Evolutionary conservation across 2,797 vertebrate species (phyloP).

Genomic region (Xenops minutus): DNA sequence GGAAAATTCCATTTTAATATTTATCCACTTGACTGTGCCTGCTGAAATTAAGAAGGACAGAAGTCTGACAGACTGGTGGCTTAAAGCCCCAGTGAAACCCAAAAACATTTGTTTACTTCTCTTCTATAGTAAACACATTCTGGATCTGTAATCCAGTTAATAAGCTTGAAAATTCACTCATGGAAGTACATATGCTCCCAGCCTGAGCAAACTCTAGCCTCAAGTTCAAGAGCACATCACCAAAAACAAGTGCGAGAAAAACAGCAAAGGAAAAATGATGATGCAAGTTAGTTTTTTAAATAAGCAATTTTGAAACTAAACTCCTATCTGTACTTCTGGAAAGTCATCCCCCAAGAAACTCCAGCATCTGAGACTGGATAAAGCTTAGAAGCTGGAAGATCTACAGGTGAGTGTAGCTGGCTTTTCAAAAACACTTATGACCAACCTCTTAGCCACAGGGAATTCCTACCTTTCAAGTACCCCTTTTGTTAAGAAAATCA

Average conservation of each 20-base stretch:
- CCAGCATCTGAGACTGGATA: not conserved
- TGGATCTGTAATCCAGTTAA: not conserved
- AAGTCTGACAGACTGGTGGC: not conserved
- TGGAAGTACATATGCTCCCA: not conserved
- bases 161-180: not conserved
- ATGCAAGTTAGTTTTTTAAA: not conserved
- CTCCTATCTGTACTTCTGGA: not conserved
- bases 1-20: not conserved
- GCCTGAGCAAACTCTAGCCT: not conserved
- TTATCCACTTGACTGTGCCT: not conserved
- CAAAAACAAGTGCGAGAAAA: not conserved
- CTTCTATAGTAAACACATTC: not conserved
- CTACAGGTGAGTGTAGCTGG: not conserved
- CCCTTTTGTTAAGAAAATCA: not conserved
- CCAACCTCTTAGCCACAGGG: not conserved
- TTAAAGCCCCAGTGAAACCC: not conserved
- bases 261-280: not conserved
- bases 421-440: not conserved
- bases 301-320: not conserved
- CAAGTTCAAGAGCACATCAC: not conserved
- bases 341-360: not conserved
- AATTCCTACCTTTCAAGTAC: not conserved
- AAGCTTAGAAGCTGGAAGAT: not conserved
- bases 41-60: not conserved
- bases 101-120: not conserved